phyloP scores from a whole-genome alignment of 2,113 vertebrate species.

The Epinephelus lanceolatus region DNA sequence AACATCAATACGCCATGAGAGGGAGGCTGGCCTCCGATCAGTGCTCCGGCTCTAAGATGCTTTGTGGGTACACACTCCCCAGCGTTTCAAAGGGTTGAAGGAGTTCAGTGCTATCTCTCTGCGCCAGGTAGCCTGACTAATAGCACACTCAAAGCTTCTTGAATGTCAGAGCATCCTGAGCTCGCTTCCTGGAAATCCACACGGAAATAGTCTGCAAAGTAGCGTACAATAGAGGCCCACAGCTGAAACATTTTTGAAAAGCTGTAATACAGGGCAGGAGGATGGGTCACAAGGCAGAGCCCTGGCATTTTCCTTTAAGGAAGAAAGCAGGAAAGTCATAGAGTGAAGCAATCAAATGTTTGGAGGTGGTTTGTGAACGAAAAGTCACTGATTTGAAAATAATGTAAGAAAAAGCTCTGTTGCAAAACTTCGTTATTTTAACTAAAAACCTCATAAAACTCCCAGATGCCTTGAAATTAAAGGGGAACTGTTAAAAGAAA shows the following conservation, averaged over 20 bases:
- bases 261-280: conserved; percentile 25
- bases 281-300: conserved; percentile 28
- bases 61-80: conserved; percentile 59
- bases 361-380: not conserved
- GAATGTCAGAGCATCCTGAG: conserved; percentile 73
- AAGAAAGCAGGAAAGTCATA: conserved; percentile 7
- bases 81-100: conserved; percentile 63
- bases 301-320: conserved; percentile 30
- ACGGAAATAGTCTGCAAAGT: conserved; percentile 72
- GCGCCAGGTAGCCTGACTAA: conserved; percentile 80
- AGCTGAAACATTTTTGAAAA: conserved; percentile 47
- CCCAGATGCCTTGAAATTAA: not conserved
- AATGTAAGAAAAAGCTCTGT: not conserved
- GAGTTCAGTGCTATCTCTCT: conserved; percentile 78
- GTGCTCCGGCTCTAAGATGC: conserved; percentile 59
- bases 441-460: not conserved
- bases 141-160: conserved; percentile 73
- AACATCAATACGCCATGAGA: conserved; percentile 37
- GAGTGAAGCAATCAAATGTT: not conserved
- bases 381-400: no score
- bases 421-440: not conserved
- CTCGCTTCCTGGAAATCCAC: conserved; percentile 66
- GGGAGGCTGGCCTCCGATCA: conserved; percentile 51
- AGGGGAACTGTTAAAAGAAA: not conserved
- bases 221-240: conserved; percentile 42